Conservation (phyloP, 2,113 vertebrate species). For the Elgaria multicarinata region DNA sequence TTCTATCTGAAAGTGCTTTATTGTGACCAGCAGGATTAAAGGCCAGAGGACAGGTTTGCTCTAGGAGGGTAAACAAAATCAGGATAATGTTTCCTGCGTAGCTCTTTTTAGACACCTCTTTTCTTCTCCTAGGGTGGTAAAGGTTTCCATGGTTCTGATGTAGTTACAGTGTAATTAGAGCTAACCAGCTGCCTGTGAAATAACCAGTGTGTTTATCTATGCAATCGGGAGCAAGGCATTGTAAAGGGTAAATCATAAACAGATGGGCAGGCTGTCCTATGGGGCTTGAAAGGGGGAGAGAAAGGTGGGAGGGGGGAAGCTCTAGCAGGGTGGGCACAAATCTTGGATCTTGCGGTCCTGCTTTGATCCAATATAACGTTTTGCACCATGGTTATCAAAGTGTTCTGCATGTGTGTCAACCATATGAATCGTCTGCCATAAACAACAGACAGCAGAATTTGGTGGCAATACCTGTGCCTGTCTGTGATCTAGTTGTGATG, state of each 20-base stretch:
- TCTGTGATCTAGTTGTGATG: background rate
- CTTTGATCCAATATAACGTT: background rate
- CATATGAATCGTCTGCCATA: background rate
- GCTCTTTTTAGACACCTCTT: slow-evolving; percentile 26
- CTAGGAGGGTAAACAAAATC: slow-evolving; percentile 13
- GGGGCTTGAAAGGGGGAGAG: slow-evolving; percentile 58
- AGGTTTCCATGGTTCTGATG: slow-evolving; percentile 34
- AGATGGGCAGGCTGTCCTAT: slow-evolving; percentile 57
- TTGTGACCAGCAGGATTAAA: slow-evolving; percentile 41
- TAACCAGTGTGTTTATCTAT: slow-evolving; percentile 69
- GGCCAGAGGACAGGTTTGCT: slow-evolving; percentile 26
- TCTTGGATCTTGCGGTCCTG: background rate
- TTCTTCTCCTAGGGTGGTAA: slow-evolving; percentile 55
- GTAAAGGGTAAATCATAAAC: slow-evolving; percentile 69
- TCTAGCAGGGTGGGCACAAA: background rate
- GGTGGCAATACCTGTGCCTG: background rate
- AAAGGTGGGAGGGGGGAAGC: slow-evolving; percentile 24
- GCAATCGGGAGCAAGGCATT: slow-evolving; percentile 61
- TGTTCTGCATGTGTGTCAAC: background rate
- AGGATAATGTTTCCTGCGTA: slow-evolving; percentile 38
- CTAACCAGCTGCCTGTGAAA: slow-evolving; percentile 64
- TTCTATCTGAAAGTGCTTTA: background rate
- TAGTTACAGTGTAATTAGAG: slow-evolving; percentile 54
- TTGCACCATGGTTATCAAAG: background rate
- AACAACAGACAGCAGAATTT: background rate